Evolutionary conservation across 2,888 invertebrate genomes (phyloP), one percentile per base, ranked within the genome.

Genomic region (Hanleya hanleyi): DNA sequence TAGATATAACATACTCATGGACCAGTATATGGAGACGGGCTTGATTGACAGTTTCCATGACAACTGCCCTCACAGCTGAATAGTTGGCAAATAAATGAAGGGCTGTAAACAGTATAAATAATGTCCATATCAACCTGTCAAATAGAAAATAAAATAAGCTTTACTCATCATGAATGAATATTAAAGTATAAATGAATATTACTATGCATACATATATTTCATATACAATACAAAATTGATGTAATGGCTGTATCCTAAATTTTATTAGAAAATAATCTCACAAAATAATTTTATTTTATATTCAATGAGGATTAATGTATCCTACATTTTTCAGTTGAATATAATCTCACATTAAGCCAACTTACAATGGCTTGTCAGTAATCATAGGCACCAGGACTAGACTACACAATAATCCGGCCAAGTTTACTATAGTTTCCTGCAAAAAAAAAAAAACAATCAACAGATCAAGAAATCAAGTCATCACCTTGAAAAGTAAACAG

Each of bases 71-170:
- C 0, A 98, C 96, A 1, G 98, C 97, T 81, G 93, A 93, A 88
- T 96, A 96, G 91, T 99, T 99, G 67, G 95, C 95, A 86, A 93
- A 93, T 22, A 99, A 92, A 91, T 99, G 98, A 22, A 96, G 89
- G 41, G 92, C 81, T 47, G 96, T 95, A 89, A 97, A 94, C 15
- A 94, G 38, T 49, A 93, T 82, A 90, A 96, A 97, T 72, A 97
- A 89, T n/a, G 91, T 84, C 92, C 96, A 94, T 57, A 95, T 93
- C 81, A 94, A 92, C 76, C 96, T 96, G 91, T 73, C 91, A 90
- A 83, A 77, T 80, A 68, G 68, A 29, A 26, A 9, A 26, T 41
- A 41, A 41, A 12, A n/a, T n/a, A n/a, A n/a, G n/a, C n/a, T n/a
- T n/a, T n/a, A n/a, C n/a, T n/a, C n/a, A n/a, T n/a, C n/a, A n/a